Percentiles rank a stretch among this genome's conserved stretches.
phyloP scores from a whole-genome alignment of 1,140 invertebrate genomes.

The Cataglyphis hispanica region DNA sequence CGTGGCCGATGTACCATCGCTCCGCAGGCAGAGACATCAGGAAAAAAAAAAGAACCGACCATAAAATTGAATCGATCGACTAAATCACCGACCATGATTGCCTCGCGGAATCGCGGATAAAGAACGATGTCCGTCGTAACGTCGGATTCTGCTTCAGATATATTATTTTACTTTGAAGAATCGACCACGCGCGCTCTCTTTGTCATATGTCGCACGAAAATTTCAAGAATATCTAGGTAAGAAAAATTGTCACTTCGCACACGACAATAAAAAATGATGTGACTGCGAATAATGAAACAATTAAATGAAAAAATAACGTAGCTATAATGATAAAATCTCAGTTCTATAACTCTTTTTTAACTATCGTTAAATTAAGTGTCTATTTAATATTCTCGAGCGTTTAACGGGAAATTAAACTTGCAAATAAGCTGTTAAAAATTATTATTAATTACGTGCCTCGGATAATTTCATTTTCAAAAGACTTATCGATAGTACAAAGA shows the following conservation, averaged over 20 bases:
- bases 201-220: constrained; percentile 7
- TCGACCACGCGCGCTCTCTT: not conserved
- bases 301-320: not conserved
- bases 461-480: not conserved
- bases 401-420: not conserved
- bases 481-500: not conserved
- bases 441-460: not conserved
- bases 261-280: not conserved
- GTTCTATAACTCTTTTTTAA: not conserved
- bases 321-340: not conserved
- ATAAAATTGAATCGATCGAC: constrained; percentile 76
- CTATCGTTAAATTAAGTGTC: not conserved
- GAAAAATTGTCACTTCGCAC: too few species aligned
- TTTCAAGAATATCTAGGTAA: not conserved
- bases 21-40: constrained; percentile 12
- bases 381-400: not conserved
- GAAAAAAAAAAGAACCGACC: constrained; percentile 55
- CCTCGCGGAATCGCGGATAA: constrained; percentile 37
- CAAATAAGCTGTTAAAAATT: not conserved
- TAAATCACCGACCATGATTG: constrained; percentile 75
- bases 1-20: constrained; percentile 1
- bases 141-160: constrained; percentile 28
- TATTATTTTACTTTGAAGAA: constrained; percentile 29
- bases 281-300: not conserved
- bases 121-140: constrained; percentile 11